These are phyloP conservation scores for Octodon degus DNA, from an alignment of 2,113 vertebrate species.

Conservation along the genomic window DNA sequence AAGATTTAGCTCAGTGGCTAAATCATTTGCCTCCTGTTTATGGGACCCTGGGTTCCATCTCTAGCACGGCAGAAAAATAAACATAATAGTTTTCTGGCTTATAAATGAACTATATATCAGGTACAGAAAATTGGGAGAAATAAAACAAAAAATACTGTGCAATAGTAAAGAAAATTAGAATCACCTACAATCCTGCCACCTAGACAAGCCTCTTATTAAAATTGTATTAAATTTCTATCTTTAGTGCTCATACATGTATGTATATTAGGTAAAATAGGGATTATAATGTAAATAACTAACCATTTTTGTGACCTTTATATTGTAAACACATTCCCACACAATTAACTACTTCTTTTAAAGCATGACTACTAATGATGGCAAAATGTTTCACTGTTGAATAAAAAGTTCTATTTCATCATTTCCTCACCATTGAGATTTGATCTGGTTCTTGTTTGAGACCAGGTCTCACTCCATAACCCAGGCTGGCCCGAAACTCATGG, in stretches of 20 bases:
- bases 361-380: not conserved
- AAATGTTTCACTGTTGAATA: not conserved
- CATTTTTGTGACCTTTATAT: not conserved
- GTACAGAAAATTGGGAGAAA: not conserved
- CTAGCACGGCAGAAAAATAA: not conserved
- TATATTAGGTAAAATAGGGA: not conserved
- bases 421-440: not conserved
- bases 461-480: not conserved
- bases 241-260: not conserved
- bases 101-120: not conserved
- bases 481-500: not conserved
- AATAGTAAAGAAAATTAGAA: not conserved
- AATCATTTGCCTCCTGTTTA: not conserved
- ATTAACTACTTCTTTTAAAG: constrained; percentile 9
- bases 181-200: not conserved
- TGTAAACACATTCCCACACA: not conserved
- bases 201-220: not conserved
- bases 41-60: not conserved
- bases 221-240: not conserved
- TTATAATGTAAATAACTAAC: not conserved
- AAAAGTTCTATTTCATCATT: not conserved
- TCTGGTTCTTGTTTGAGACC: not conserved
- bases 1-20: not conserved
- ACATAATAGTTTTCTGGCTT: not conserved
- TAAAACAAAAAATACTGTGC: not conserved